Evolutionary conservation across 1,140 invertebrate species (phyloP), one percentile per base, ranked within the genome.

Genomic region (Cepaea nemoralis): DNA sequence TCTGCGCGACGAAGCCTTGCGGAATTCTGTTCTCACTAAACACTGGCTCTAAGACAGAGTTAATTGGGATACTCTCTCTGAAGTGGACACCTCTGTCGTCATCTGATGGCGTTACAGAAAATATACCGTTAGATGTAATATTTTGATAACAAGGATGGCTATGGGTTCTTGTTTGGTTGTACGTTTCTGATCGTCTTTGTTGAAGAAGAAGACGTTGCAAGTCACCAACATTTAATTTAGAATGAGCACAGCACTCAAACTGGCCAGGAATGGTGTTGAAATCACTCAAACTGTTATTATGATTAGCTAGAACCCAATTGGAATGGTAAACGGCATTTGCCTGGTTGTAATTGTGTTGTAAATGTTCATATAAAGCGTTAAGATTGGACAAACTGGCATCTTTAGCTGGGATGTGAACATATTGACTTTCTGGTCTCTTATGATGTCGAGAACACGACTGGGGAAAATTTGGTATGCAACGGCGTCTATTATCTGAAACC

Each of bases 251-350:
- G 27, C 59, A 31, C 10, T 63, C 27, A 31, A 31, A 63, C n/a
- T 63, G 59, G 1, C 16, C 59, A 8, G 59, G 27, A 31, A 63
- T 63, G 5, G n/a, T 5, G 6, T 1, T 63, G 16, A 31, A 10
- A 5, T n/a, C 6, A 27, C 16, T 63, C n/a, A 63, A 31, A 27
- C 59, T 63, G 59, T 63, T 63, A 31, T 63, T 63, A 1, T 63
- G 59, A 63, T 63, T 63, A 14, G 59, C 59, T 31, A 63, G n/a
- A 63, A 63, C 27, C 59, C 59, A 63, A 27, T 63, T 63, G 59
- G 59, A 63, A 63, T 63, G 59, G 59, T 31, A 63, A 6, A 31
- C 16, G 6, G 59, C n/a, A 19, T 63, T 63, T 27, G 59, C 27
- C 59, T 16, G 27, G 59, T 63, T 31, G 59, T 63, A 63, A 8